Evolutionary conservation across 2,113 vertebrate genomes (phyloP), one percentile per base, ranked within the genome.

Genomic region (Delphinapterus leucas): DNA sequence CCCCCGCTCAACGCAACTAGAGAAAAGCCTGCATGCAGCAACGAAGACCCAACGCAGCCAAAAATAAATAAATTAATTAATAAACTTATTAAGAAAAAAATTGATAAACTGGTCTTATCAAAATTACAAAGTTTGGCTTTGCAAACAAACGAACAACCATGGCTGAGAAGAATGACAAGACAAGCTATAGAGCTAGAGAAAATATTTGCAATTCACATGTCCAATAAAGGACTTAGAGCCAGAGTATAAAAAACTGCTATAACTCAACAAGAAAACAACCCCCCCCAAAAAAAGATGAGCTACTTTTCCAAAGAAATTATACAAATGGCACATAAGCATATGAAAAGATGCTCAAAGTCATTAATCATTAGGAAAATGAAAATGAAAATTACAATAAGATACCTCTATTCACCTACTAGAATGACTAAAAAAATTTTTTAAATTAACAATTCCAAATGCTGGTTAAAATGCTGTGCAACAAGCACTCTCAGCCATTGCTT

Each of bases 131-230:
- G 36, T 67, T 85, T 60, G 38, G 31, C 53, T 60, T 70, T 87
- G 11, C 4, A 80, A 63, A 68, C 47, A 80, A 84, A 70, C 9
- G 23, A 74, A 49, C 31, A 38, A 8, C 41, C 21, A 41, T 41
- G 55, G 23, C 53, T 73, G 92, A 68, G 23, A 47, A 47, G 60
- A 93, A 90, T 67, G 55, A 33, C 8, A 79, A 91, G 47, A 53
- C 11, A 67, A 76, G 55, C 17, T 76, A 53, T 7, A 76, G 49
- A 67, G 33, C 38, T 58, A 23, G 61, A 81, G 41, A 26, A 61
- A 92, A 83, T 86, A 85, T 36, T 83, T 83, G 10, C 41, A 94
- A 67, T 20, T 88, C 41, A 55, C 5, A n/a, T 83, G 31, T 61
- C 18, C 84, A 92, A 44, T 86, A 86, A 84, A 81, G 38, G 23